phyloP scores from a whole-genome alignment of 2,888 invertebrate genomes.

The Drosophila rubida region DNA sequence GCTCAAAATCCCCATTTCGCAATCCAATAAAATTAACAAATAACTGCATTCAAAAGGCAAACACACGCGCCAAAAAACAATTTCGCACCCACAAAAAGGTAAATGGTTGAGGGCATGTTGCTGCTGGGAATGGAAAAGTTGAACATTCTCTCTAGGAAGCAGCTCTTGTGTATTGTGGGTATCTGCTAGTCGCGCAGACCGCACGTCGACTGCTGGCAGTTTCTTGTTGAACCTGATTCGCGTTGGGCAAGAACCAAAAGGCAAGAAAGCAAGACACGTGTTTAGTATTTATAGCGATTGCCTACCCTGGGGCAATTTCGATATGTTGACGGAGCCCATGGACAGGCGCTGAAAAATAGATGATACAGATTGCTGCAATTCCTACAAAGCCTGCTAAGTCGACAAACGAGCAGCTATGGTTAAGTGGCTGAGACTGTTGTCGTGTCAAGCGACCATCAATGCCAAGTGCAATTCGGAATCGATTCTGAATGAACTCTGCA shows the following conservation, averaged over 20 bases:
- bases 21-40: background rate
- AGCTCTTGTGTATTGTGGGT: too few relatives aligned
- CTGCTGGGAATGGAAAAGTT: background rate
- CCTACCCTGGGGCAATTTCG: constrained; percentile 1
- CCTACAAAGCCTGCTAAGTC: constrained; percentile 8
- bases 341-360: constrained; percentile 4
- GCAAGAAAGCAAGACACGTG: constrained; percentile 30
- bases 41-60: background rate
- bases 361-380: constrained; percentile 26
- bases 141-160: too few relatives aligned
- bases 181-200: background rate
- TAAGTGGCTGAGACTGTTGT: background rate
- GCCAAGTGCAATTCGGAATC: background rate
- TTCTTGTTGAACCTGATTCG: background rate
- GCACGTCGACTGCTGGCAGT: too few relatives aligned
- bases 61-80: background rate
- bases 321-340: constrained; percentile 6
- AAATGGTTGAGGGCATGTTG: background rate
- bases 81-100: background rate
- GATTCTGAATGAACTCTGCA: background rate
- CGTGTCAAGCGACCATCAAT: too few relatives aligned
- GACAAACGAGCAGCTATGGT: too few relatives aligned
- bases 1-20: background rate
- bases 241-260: constrained; percentile 8
- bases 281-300: constrained; percentile 22